Base-by-base conservation (phyloP, 1,140 invertebrate genomes). In the Lepeophtheirus salmonis region DNA sequence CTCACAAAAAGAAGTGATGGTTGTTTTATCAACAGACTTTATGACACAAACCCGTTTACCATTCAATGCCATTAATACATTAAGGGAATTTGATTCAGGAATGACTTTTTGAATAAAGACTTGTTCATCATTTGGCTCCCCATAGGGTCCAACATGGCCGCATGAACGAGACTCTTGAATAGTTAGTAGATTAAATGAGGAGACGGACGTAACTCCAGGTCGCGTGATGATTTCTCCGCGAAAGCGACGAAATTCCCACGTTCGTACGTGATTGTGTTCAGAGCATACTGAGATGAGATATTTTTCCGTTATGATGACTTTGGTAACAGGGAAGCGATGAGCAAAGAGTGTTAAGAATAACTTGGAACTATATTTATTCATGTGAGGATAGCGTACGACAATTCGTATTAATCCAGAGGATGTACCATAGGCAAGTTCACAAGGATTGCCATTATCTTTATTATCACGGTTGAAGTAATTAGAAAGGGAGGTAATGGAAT, bases 401-500 rank as follows among this genome's bases (percentile, higher is more conserved):
- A 98, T 89, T 56, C 91, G 75, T 0, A 97, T 91, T 16, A 86
- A 89, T 14, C 94, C 94, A 16, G 86, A 89, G 68, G 83, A 83
- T 6, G 94, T 97, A 4, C 94, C 94, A 73, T 98, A 98, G 0
- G 94, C 94, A 66, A 98, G 97, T 76, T 98, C 94, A 67, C 97
- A 94, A 91, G 91, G 97, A 73, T 97, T 97, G 22, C 91, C 91
- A 74, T 87, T 91, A 26, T 95, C 75, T 78, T 86, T 94, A 65
- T 91, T 96, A 78, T 96, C 97, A 18, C 91, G 90, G 18, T 92
- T 97, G 21, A 97, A 76, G 73, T 97, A 98, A 1, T 97, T 92
- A 52, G 90, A 96, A 65, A 98, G 90, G n/a, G 92, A 89, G 49
- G 92, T 97, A 26, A 98, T 95, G 20, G 87, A 84, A 73, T 97